These are phyloP conservation scores for Tauraco erythrolophus DNA, from an alignment of 2,113 vertebrate genomes.

Conservation along the genomic window DNA sequence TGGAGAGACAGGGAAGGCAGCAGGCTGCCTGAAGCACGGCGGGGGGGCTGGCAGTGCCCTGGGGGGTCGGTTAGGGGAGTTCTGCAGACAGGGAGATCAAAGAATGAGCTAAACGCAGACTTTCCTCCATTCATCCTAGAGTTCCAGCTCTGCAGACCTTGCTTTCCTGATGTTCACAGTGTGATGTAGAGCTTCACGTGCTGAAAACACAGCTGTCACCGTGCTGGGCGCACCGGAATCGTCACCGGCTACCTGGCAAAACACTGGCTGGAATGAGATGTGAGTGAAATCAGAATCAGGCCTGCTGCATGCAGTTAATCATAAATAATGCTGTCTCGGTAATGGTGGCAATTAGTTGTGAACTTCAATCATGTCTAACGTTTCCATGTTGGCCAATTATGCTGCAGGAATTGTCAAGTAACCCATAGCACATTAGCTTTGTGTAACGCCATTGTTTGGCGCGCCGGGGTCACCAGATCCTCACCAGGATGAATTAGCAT, in stretches of 20 bases:
- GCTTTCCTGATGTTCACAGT: neutral
- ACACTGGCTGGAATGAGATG: neutral
- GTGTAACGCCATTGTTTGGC: conserved; percentile 18
- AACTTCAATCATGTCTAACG: neutral
- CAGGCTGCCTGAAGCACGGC: neutral
- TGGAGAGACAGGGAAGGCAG: neutral
- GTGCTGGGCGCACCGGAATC: neutral
- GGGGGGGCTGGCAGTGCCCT: no score
- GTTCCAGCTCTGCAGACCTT: neutral
- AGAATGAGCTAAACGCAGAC: neutral
- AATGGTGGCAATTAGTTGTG: conserved; percentile 36
- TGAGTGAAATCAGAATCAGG: neutral
- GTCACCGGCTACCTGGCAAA: neutral
- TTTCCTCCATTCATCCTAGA: neutral
- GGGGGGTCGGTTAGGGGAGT: neutral
- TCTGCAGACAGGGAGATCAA: neutral
- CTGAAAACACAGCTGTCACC: neutral
- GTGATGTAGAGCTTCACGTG: neutral
- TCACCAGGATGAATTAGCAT: conserved; percentile 4
- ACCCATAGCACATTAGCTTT: conserved; percentile 33
- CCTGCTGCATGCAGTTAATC: neutral
- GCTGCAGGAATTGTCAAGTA: conserved; percentile 39
- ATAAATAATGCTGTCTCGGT: conserved; percentile 14
- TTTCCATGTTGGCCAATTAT: conserved; percentile 42
- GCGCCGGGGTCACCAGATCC: conserved; percentile 23